A percentile compares a stretch with the other conserved stretches of the same genome.
Conservation (phyloP, 2,113 vertebrate species). For the Butastur rufipennis region DNA sequence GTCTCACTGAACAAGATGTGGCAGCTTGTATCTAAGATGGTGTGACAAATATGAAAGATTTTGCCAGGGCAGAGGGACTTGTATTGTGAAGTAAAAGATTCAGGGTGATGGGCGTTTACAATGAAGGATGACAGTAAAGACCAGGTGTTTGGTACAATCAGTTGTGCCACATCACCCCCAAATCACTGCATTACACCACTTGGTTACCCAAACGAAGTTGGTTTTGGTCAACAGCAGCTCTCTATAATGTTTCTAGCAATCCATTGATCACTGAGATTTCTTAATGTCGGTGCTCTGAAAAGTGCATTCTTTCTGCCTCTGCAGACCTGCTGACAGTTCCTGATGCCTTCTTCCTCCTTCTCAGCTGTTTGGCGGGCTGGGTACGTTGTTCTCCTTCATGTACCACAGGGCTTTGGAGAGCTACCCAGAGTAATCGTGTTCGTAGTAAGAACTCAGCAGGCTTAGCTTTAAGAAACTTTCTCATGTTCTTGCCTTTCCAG, state of each 20-base stretch:
- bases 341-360: neutral
- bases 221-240: neutral
- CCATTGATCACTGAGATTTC: neutral
- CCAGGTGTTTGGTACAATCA: neutral
- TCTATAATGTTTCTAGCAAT: neutral
- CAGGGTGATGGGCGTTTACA: neutral
- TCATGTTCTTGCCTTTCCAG: fast-evolving
- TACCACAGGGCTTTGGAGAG: neutral
- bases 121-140: neutral
- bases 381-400: fast-evolving
- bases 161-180: neutral
- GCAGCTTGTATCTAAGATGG: neutral
- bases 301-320: neutral
- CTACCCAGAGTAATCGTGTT: too few relatives aligned
- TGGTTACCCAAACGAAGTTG: neutral
- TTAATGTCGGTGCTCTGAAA: neutral
- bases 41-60: neutral
- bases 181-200: neutral
- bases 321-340: neutral
- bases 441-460: neutral
- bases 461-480: neutral
- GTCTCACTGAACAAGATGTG: fast-evolving
- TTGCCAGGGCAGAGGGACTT: neutral
- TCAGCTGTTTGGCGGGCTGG: neutral
- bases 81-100: neutral